Percentiles rank a stretch among this genome's conserved stretches.
Conservation (phyloP, 2,888 invertebrate genomes). For the Cataglyphis altisquamis region DNA sequence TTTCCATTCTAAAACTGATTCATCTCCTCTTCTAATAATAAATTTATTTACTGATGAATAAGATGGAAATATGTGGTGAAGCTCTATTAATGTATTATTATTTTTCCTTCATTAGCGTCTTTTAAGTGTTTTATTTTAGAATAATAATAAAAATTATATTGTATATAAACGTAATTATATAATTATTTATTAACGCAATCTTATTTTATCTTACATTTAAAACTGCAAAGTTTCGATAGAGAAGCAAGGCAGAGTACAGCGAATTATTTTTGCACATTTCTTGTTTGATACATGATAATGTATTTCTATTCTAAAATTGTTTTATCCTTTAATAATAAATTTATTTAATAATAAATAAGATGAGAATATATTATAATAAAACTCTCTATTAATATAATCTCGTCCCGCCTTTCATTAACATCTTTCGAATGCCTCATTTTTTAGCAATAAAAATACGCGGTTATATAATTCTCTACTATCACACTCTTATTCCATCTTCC, state of each 20-base stretch:
- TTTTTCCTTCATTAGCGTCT: no score
- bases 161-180: background rate
- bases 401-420: background rate
- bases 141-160: background rate
- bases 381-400: background rate
- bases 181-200: background rate
- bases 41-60: background rate
- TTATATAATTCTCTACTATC: background rate
- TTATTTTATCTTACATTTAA: background rate
- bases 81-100: background rate
- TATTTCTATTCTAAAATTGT: background rate
- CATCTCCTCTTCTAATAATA: background rate
- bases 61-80: background rate
- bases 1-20: conserved; percentile 1
- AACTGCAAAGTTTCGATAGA: conserved; percentile 55
- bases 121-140: no score
- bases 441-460: background rate
- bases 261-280: conserved; percentile 15
- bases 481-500: background rate
- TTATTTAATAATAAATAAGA: background rate
- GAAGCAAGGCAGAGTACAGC: conserved; percentile 52
- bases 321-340: background rate
- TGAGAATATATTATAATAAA: background rate
- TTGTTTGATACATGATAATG: background rate
- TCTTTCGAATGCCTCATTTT: background rate